Percentiles rank a stretch among this genome's conserved stretches.
phyloP scores from a whole-genome alignment of 2,797 vertebrate species.

The Manis javanica region DNA sequence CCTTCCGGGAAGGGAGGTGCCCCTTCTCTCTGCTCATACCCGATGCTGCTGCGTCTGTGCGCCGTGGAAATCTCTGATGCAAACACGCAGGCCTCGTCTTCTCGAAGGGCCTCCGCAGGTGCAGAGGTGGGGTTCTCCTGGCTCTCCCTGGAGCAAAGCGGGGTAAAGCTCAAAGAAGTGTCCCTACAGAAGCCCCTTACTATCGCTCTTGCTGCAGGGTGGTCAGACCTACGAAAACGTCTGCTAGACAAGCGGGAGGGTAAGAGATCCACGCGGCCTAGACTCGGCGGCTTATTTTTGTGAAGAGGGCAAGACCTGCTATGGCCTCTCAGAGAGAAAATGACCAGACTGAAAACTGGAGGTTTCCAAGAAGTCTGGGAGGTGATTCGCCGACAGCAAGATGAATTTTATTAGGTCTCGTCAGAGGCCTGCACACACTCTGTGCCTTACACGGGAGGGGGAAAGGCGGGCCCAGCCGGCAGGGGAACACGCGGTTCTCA shows the following conservation, averaged over 20 bases:
- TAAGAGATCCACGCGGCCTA: rapidly evolving
- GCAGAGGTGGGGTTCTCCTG: neutral
- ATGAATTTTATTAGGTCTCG: neutral
- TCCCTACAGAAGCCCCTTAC: neutral
- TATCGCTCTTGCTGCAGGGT: neutral
- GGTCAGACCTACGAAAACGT: neutral
- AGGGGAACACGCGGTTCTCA: neutral
- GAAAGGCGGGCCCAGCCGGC: neutral
- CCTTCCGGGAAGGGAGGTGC: neutral
- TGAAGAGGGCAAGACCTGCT: neutral
- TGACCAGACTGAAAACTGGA: neutral
- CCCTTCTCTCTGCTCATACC: too few species aligned
- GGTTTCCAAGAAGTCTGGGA: neutral
- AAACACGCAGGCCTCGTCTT: neutral
- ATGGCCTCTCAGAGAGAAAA: neutral
- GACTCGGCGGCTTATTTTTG: neutral
- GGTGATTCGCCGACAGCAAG: neutral
- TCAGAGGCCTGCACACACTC: neutral
- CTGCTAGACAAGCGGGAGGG: neutral
- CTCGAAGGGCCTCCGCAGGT: neutral
- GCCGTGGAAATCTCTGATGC: neutral
- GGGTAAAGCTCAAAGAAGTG: neutral
- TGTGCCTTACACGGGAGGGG: neutral
- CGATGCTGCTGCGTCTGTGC: too few species aligned
- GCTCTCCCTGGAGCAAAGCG: neutral